Percentiles rank a stretch among this genome's conserved stretches.
Conservation (phyloP, 2,113 vertebrate species). For the Gymnarchus niloticus region DNA sequence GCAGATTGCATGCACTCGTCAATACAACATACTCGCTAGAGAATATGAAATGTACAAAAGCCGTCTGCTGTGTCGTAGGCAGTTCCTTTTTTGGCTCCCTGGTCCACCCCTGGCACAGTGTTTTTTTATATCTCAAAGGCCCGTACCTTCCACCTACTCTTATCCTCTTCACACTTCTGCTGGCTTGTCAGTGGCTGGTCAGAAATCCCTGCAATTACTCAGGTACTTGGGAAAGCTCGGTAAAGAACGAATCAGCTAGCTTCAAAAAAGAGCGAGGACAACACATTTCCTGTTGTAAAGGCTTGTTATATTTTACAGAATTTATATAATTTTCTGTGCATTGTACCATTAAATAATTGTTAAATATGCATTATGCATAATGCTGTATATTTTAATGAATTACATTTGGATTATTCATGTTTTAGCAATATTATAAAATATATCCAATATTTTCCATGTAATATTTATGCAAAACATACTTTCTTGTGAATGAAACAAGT, state of each 20-base stretch:
- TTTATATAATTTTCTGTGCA: background rate
- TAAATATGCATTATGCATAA: background rate
- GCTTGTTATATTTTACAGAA: background rate
- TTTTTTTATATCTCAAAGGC: background rate
- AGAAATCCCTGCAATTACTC: background rate
- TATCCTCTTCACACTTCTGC: slow-evolving; percentile 4
- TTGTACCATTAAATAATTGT: background rate
- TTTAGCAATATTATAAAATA: background rate
- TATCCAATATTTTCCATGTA: background rate
- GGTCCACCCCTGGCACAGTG: background rate
- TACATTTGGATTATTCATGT: background rate
- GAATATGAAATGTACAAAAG: slow-evolving; percentile 8
- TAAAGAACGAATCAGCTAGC: background rate
- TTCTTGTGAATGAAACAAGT: too few species aligned
- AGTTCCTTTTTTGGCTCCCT: background rate
- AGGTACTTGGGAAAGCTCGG: background rate
- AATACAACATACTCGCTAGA: slow-evolving; percentile 1
- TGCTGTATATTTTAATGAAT: background rate
- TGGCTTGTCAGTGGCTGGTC: background rate
- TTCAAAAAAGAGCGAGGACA: background rate
- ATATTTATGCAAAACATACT: background rate
- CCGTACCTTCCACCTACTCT: background rate
- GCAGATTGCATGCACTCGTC: background rate
- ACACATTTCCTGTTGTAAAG: background rate
- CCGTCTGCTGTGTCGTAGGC: background rate